Percentiles rank a stretch among this genome's conserved stretches.
Conservation (phyloP, 1,140 invertebrate genomes). For the Brachionus rotundiformis region DNA sequence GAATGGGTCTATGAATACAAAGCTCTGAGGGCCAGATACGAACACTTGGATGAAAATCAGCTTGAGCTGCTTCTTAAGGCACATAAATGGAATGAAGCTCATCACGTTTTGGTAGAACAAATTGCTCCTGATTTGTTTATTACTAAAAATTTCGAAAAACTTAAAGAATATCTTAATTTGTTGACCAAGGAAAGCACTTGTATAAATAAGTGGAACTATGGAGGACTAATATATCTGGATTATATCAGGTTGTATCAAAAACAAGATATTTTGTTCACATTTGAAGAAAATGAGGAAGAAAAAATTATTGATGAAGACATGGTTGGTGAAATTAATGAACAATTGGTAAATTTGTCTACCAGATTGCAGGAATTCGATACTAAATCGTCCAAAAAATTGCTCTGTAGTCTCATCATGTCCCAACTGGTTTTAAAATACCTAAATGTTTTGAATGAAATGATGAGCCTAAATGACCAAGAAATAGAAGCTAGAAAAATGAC, state of each 20-base stretch:
- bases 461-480: not conserved
- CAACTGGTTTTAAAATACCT: conserved; percentile 8
- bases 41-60: conserved; percentile 20
- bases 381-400: not conserved
- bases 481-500: not conserved
- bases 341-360: not conserved
- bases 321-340: not conserved
- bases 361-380: conserved; percentile 27
- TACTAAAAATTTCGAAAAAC: not conserved
- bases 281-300: not conserved
- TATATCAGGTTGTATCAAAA: conserved; percentile 15
- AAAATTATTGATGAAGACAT: not conserved
- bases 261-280: not conserved
- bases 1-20: conserved; percentile 49
- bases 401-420: not conserved
- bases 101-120: conserved; percentile 2
- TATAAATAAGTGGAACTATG: conserved; percentile 44
- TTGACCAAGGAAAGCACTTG: conserved; percentile 7
- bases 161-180: not conserved
- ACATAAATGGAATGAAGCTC: conserved; percentile 40
- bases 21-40: conserved; percentile 28
- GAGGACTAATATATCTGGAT: conserved; percentile 37
- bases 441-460: conserved; percentile 17
- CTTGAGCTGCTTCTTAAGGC: conserved; percentile 4
- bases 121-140: conserved; percentile 44